A percentile compares a stretch with the other conserved stretches of the same genome.
Evolutionary conservation across 2,113 vertebrate genomes (phyloP).

Genomic region (Empidonax traillii): DNA sequence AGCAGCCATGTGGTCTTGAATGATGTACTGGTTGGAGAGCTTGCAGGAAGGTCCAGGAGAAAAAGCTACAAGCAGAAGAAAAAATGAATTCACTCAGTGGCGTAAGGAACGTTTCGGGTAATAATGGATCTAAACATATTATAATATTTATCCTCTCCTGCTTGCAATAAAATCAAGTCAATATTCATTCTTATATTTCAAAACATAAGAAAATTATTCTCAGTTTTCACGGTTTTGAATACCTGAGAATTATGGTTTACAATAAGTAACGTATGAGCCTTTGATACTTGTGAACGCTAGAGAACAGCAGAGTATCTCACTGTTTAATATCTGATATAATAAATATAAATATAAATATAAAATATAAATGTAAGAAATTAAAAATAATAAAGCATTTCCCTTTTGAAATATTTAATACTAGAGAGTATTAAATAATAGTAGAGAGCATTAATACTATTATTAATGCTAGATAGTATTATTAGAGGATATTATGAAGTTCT

Average conservation of each 20-base stretch:
- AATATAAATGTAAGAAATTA: too few relatives aligned
- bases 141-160: not conserved
- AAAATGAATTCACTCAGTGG: conserved; percentile 14
- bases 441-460: not conserved
- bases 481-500: not conserved
- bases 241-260: conserved; percentile 40
- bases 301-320: conserved; percentile 40
- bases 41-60: conserved; percentile 58
- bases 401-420: conserved; percentile 19
- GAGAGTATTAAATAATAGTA: not conserved
- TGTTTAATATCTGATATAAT: conserved; percentile 54
- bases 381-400: conserved; percentile 13
- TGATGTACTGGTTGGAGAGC: conserved; percentile 66
- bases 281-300: conserved; percentile 40
- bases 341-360: not conserved
- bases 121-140: conserved; percentile 6
- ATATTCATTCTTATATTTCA: conserved; percentile 21
- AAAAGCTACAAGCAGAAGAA: conserved; percentile 31
- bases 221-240: conserved; percentile 34
- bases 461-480: not conserved
- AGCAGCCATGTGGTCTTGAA: conserved; percentile 52
- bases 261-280: conserved; percentile 47
- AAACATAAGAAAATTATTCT: conserved; percentile 32
- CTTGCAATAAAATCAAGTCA: conserved; percentile 41
- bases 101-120: not conserved